These are phyloP conservation scores for Nycteola revayana DNA, from an alignment of 2,888 invertebrate species.

Conservation along the genomic window DNA sequence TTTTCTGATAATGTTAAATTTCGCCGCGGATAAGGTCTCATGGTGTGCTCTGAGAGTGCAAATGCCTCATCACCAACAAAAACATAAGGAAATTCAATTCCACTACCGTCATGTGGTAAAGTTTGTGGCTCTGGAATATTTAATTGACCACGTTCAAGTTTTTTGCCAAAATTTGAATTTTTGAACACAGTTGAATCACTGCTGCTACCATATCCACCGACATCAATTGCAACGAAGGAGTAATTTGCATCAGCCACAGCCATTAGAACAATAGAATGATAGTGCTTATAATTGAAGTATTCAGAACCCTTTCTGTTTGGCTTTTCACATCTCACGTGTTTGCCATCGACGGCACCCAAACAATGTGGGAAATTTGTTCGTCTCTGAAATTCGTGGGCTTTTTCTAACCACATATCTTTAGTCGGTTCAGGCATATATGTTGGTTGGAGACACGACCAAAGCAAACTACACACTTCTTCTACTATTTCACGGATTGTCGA, in stretches of 20 bases:
- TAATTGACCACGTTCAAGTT: constrained; percentile 7
- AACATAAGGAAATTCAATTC: neutral
- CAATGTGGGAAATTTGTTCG: constrained; percentile 21
- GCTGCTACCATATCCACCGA: constrained; percentile 26
- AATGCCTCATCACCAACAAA: neutral
- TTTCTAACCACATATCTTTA: constrained; percentile 25
- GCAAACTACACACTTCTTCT: no score
- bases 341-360: constrained; percentile 18
- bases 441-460: constrained; percentile 35
- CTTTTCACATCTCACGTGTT: constrained; percentile 8
- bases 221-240: constrained; percentile 26
- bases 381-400: constrained; percentile 29
- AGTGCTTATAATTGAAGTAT: constrained; percentile 27
- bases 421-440: no score
- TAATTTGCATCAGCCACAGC: constrained; percentile 27
- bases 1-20: neutral
- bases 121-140: constrained; percentile 2
- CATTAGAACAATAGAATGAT: constrained; percentile 19
- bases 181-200: constrained; percentile 28
- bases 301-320: constrained; percentile 19
- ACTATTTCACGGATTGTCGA: no score
- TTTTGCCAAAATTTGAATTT: neutral
- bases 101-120: neutral
- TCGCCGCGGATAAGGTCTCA: neutral
- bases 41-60: neutral